phyloP scores from a whole-genome alignment of 2,113 vertebrate species.

The Grammomys dolichurus region DNA sequence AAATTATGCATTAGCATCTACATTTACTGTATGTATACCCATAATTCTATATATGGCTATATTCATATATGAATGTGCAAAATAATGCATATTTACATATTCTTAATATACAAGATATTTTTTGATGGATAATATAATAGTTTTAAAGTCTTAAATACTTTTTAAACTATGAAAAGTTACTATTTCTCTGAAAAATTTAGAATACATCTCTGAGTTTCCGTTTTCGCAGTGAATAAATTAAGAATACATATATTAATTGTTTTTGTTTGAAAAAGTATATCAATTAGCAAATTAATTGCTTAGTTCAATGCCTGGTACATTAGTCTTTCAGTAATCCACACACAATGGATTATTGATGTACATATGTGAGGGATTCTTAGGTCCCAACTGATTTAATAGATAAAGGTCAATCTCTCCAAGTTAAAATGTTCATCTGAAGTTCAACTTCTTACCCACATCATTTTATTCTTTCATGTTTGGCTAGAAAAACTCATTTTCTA shows the following conservation, averaged over 20 bases:
- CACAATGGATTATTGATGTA: neutral
- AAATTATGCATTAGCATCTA: neutral
- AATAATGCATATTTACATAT: neutral
- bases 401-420: neutral
- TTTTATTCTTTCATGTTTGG: constrained; percentile 16
- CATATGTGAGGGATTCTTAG: neutral
- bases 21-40: neutral
- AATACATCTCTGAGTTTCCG: neutral
- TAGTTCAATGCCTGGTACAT: neutral
- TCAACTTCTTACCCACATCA: constrained; percentile 31
- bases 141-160: neutral
- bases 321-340: neutral
- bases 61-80: neutral
- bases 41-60: neutral
- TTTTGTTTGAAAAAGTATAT: constrained; percentile 13
- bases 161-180: neutral
- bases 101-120: neutral
- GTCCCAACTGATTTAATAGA: constrained; percentile 1
- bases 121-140: neutral
- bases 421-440: neutral
- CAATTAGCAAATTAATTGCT: neutral
- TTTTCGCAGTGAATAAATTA: constrained; percentile 14
- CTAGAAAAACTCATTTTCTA: neutral
- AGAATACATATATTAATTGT: neutral
- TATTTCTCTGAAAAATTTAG: neutral